These are phyloP conservation scores for Probosciger aterrimus DNA, from an alignment of 2,113 vertebrate species.

Conservation along the genomic window DNA sequence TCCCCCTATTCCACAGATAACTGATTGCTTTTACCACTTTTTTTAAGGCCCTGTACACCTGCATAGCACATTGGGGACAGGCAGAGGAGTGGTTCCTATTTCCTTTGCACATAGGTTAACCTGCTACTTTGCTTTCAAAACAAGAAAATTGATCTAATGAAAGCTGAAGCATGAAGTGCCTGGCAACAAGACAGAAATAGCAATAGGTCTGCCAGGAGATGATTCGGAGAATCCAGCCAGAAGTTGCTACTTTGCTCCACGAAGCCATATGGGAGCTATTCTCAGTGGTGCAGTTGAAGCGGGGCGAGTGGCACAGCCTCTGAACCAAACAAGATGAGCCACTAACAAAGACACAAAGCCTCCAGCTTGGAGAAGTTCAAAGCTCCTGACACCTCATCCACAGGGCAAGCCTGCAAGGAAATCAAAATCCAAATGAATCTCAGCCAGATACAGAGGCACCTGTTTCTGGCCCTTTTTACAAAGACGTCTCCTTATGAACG, in stretches of 20 bases:
- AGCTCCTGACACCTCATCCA: conserved; percentile 1
- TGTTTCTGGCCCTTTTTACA: not conserved
- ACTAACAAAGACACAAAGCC: not conserved
- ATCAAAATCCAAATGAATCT: not conserved
- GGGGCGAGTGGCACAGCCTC: fast-evolving
- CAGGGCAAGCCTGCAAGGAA: not conserved
- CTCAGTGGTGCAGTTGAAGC: fast-evolving
- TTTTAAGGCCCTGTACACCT: not conserved
- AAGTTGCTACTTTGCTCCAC: fast-evolving
- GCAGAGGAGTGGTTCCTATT: not conserved
- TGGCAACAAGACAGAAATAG: conserved; percentile 11
- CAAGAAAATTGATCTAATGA: conserved; percentile 15
- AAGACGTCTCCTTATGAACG: fast-evolving
- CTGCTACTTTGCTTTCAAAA: not conserved
- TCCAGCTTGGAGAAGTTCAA: not conserved
- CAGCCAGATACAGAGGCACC: not conserved
- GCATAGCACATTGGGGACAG: not conserved
- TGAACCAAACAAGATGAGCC: not conserved
- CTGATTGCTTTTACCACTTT: not conserved
- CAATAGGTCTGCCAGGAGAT: not conserved
- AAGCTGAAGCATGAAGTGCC: not conserved
- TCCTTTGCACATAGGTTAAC: not conserved
- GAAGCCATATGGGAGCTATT: not conserved
- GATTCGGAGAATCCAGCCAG: not conserved
- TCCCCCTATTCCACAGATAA: not conserved